Base-by-base conservation (phyloP, 2,888 invertebrate species). In the Athalia cordata region DNA sequence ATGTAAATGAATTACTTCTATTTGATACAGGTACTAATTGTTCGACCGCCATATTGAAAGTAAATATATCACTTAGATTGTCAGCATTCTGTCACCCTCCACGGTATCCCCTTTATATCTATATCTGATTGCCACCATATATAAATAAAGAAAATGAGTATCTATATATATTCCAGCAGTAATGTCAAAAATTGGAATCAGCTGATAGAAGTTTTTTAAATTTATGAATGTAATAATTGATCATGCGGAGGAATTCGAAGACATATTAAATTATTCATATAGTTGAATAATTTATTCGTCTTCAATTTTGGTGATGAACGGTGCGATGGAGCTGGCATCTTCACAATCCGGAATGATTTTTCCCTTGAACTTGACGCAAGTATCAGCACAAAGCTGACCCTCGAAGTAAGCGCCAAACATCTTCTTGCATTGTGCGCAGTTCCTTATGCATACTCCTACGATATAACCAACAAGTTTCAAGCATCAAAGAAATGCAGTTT, bases 351-450 rank as follows among this genome's bases (percentile, higher is more conserved):
- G 96, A 78, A 96, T 95, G 80, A 95, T 92, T 89, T 95, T 96
- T 81, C 96, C 96, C 87, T 95, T 95, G 90, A 94, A 95, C 87
- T 95, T 95, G 83, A 97, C 92, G 89, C 97, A 97, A 82, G 95
- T 94, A 85, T 96, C 95, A 0, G 96, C 97, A 89, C 97, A 97
- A 0, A 95, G 93, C 70, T 96, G 95, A 0, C 96, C 97, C 86
- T 97, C 95, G 90, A 97, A 97, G 91, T 95, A 96, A 0, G 93
- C 93, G 0, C 96, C 97, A 82, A 95, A 95, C 95, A 96, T 96
- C 90, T 95, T 96, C 91, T 96, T 96, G 90, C 97, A 97, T 86
- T 96, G 96, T 0, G 96, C 96, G 88, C 97, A 97, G 90, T 97
- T 97, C 84, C 96, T 93, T 79, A 96, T 94, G 90, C 96, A 96